Base-by-base conservation (phyloP, 2,888 invertebrate species). In the Cosmia pyralina region DNA sequence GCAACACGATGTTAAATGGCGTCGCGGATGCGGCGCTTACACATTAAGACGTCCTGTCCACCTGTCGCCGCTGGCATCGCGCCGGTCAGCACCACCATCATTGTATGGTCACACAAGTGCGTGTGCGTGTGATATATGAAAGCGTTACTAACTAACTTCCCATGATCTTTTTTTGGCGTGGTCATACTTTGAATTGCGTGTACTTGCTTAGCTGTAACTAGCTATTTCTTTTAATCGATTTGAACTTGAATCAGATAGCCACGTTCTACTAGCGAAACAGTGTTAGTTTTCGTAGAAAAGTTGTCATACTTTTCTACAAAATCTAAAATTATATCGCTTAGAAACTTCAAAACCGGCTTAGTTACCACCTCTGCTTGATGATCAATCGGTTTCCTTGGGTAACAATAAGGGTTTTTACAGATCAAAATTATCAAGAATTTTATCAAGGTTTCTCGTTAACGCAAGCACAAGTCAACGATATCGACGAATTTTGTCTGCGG, bases 81-180 rank as follows among this genome's bases (percentile, higher is more conserved):
- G 64, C 17, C 69, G 57, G 58, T 60, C 77, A 71, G 48, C 58
- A 58, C 38, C 60, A 48, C 41, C 65, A 64, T 63, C 28, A 55
- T 28, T 50, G 19, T 63, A 22, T 15, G 41, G 72, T 17, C 62
- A 67, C 72, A 65, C 28, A 63, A 53, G 19, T 77, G 72, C 82
- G 75, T 85, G 19, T 77, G 72, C 82, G 75, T 85, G 82, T 57
- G 66, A 69, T 66, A 65, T 66, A 67, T 53, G 85, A 83, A 85
- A 83, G 83, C 78, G 78, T 82, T 62, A 60, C 79, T 72, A 84
- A 81, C 38, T 44, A 60, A 69, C 50, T 17, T 53, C 68, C 64
- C 59, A 67, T 70, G 48, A 57, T 59, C 19, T 50, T 68, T 50
- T 28, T 19, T 19, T 44, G 19, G 13, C 53, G 44, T 63, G 48